Base-by-base conservation (phyloP, 2,888 invertebrate genomes). In the Cordilura impudica region DNA sequence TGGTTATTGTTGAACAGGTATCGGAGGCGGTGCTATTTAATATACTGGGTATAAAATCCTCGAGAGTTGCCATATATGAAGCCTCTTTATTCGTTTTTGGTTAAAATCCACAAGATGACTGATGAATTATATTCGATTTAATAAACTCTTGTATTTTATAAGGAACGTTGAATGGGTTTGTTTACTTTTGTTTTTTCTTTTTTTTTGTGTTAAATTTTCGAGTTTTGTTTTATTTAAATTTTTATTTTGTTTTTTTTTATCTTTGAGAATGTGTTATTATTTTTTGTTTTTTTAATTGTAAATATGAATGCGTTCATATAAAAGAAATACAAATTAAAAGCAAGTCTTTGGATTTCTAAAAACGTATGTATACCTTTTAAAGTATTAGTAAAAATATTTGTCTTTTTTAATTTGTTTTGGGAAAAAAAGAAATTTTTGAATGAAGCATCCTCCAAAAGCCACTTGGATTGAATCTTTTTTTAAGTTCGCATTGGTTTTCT, bases 61-160 rank as follows among this genome's bases (percentile, higher is more conserved):
- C 73, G 71, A 73, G 63, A 66, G 80, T 69, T 77, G 77, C 76
- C 80, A 80, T 76, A 80, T 70, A 77, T 76, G 43, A 74, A 72
- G 71, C 21, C 58, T 72, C 67, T 75, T 72, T 18, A 76, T 65
- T n/a, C 61, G 66, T 71, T 47, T 23, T 67, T 54, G n/a, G 10
- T 12, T 39, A 14, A n/a, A n/a, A 66, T 67, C 35, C 53, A 53
- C 69, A 69, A 63, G 21, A n/a, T 60, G 26, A 70, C 43, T 66
- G 43, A 65, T 51, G 45, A 69, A 23, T 19, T 51, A 14, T 12
- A 23, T 23, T n/a, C n/a, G n/a, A n/a, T n/a, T n/a, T n/a, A 43
- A 26, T 23, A 39, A 66, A 45, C 23, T 26, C 51, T 56, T 47
- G 35, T 53, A 12, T 54, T 19, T 45, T 49, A 47, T 69, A 77